Percentiles rank a stretch among this genome's conserved stretches.
phyloP scores from a whole-genome alignment of 1,140 invertebrate genomes.

The Acromyrmex charruanus region DNA sequence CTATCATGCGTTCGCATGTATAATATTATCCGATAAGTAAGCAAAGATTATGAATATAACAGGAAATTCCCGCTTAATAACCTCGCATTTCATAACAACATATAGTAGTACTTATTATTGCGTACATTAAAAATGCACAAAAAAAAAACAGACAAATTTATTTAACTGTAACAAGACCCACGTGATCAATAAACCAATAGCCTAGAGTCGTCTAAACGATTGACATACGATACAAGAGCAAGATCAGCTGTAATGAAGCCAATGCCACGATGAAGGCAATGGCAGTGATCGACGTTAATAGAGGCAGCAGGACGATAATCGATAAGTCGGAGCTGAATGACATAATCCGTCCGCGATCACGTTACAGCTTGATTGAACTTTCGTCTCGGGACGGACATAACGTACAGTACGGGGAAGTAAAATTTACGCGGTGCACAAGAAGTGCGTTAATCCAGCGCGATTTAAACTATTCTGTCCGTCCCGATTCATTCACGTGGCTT shows the following conservation, averaged over 20 bases:
- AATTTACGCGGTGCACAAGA: not conserved
- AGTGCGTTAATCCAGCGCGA: constrained; percentile 15
- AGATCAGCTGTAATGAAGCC: constrained; percentile 14
- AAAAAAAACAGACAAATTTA: not conserved
- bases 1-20: not conserved
- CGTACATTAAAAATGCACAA: not conserved
- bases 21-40: constrained; percentile 10
- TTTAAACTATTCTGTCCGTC: not conserved
- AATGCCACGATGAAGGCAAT: not conserved
- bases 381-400: not conserved
- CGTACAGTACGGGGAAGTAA: not conserved
- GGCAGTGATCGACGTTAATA: constrained; percentile 39
- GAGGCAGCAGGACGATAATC: constrained; percentile 11
- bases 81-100: not conserved
- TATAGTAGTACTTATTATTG: not conserved
- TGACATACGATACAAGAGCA: constrained; percentile 6
- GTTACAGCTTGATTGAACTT: constrained; percentile 12
- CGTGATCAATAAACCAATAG: not conserved
- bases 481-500: not conserved
- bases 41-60: not conserved
- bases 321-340: constrained; percentile 27
- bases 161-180: not conserved
- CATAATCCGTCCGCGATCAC: constrained; percentile 31
- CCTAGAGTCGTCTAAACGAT: not conserved
- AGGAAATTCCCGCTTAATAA: not conserved